Base-by-base conservation (phyloP, 2,888 invertebrate genomes). In the Athalia rosae region DNA sequence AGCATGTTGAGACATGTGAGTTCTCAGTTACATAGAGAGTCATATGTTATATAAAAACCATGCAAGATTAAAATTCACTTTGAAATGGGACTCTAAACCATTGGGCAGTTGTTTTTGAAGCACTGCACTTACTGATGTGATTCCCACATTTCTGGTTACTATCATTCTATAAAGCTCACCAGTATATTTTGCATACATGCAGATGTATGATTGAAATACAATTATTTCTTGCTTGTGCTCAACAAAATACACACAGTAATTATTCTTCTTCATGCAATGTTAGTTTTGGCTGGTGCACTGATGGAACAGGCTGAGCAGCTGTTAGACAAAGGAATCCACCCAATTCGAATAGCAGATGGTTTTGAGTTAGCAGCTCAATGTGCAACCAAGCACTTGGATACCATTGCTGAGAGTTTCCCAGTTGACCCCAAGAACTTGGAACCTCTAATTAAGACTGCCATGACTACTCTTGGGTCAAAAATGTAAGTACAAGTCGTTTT, bases 381-480 rank as follows among this genome's bases (percentile, higher is more conserved):
- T 77, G 98, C 98, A 0, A 93, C 96, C 0, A 92, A 94, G 58
- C 96, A 98, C 87, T 91, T 99, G 80, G 97, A 98, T 81, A 91
- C 93, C 69, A 96, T 99, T 87, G 95, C 97, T 45, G 96, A 98
- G 83, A 93, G 94, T 0, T 99, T 98, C 90, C 96, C 97, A 0
- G 95, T 99, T 28, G 95, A 96, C 86, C 93, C 93, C 9, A 93
- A 95, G 3, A 95, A 98, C 80, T 92, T 95, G 80, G 98, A 99
- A 86, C 95, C 97, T 13, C 92, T 99, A 5, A 94, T 99, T 82
- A 95, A 96, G 90, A 97, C 98, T 59, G 99, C 99, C 9, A 98
- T 98, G 97, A 99, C 99, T 0, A 98, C 99, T 0, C 93, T 99
- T 15, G 99, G 99, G 28, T 99, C 99, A 41, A 99, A 99, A 92